Evolutionary conservation across 2,113 vertebrate genomes (phyloP).

Genomic region (Erpornis zantholeuca): DNA sequence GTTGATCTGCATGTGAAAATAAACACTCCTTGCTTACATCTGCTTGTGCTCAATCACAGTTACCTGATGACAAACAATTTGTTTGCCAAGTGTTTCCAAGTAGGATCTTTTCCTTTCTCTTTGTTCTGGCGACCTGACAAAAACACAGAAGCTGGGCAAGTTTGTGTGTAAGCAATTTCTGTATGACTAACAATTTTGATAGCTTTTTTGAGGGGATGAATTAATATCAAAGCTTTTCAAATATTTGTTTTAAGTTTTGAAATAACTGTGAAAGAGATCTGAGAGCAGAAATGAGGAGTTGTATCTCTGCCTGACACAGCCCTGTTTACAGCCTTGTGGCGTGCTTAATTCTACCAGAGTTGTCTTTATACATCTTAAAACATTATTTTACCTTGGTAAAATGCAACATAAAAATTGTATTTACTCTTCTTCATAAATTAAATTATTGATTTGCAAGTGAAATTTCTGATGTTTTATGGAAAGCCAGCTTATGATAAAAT

Average conservation of each 20-base stretch:
- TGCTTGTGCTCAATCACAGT: background rate
- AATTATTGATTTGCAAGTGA: background rate
- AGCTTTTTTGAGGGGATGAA: background rate
- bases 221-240: background rate
- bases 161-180: background rate
- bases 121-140: background rate
- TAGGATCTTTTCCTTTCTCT: background rate
- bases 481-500: background rate
- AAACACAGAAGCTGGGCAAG: fast-evolving
- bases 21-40: background rate
- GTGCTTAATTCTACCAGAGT: background rate
- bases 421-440: background rate
- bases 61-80: background rate
- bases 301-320: background rate
- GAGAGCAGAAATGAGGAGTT: background rate
- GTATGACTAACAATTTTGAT: background rate
- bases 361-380: background rate
- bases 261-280: background rate
- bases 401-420: background rate
- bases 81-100: background rate
- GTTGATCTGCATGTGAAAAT: background rate
- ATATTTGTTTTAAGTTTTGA: background rate
- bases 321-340: background rate
- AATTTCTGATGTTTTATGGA: background rate
- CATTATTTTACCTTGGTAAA: background rate